Conservation (phyloP, 2,113 vertebrate genomes). For the Rhea pennata region DNA sequence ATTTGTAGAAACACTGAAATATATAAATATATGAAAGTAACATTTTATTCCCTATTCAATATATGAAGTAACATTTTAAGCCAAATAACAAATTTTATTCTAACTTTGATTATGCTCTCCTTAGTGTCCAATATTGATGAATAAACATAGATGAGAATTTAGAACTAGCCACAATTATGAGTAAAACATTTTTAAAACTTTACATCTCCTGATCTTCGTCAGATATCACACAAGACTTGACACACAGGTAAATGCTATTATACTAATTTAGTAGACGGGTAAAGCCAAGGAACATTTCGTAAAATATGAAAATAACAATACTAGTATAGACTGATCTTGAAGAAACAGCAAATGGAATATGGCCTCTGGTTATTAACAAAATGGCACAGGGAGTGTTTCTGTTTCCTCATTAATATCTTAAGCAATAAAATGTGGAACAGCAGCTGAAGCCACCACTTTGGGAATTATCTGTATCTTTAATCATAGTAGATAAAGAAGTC, state of each 20-base stretch:
- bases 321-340: neutral
- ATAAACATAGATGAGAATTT: neutral
- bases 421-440: neutral
- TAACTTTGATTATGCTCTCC: neutral
- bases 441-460: neutral
- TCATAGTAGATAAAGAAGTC: conserved; percentile 39
- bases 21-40: neutral
- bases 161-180: neutral
- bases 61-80: neutral
- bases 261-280: neutral
- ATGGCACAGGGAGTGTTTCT: neutral
- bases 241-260: neutral
- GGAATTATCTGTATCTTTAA: conserved; percentile 45
- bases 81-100: neutral
- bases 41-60: neutral
- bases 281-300: neutral
- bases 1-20: neutral
- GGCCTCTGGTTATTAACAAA: conserved; percentile 10
- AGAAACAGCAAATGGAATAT: conserved; percentile 6
- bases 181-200: neutral
- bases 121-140: neutral
- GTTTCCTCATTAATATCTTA: conserved; percentile 40
- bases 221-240: neutral
- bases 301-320: neutral
- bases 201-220: neutral